phyloP scores from a whole-genome alignment of 2,113 vertebrate species.

The Empidonax traillii region DNA sequence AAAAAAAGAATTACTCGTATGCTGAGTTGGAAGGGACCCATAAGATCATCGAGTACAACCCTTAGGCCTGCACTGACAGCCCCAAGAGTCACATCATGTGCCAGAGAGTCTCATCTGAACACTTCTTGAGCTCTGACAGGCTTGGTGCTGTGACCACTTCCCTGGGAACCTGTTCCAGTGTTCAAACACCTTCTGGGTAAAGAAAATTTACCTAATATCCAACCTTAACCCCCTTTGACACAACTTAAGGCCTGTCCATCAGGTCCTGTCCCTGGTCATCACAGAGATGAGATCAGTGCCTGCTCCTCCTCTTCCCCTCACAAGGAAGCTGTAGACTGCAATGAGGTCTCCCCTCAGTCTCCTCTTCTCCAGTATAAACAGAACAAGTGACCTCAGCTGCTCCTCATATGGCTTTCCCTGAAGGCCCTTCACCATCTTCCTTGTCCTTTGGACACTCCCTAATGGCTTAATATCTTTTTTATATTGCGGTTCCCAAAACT shows the following conservation, averaged over 20 bases:
- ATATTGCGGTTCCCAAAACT: background rate
- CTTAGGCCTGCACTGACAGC: background rate
- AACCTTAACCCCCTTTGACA: background rate
- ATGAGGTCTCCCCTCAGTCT: background rate
- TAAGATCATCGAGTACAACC: background rate
- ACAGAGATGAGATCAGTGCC: background rate
- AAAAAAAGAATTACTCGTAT: background rate
- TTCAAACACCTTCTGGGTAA: background rate
- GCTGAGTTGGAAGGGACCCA: background rate
- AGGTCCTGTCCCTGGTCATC: background rate
- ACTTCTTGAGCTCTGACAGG: background rate
- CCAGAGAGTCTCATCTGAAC: background rate
- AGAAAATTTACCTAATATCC: background rate
- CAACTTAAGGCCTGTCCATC: background rate
- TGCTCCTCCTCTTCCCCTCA: background rate
- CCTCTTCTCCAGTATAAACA: background rate
- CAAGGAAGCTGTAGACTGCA: background rate
- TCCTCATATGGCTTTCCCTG: background rate
- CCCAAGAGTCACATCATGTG: background rate
- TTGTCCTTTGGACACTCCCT: background rate
- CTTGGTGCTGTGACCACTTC: background rate
- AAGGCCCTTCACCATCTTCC: background rate
- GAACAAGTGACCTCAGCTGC: background rate
- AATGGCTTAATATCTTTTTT: background rate
- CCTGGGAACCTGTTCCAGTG: background rate